phyloP scores from a whole-genome alignment of 2,888 invertebrate genomes.

The Limnephilus marmoratus region DNA sequence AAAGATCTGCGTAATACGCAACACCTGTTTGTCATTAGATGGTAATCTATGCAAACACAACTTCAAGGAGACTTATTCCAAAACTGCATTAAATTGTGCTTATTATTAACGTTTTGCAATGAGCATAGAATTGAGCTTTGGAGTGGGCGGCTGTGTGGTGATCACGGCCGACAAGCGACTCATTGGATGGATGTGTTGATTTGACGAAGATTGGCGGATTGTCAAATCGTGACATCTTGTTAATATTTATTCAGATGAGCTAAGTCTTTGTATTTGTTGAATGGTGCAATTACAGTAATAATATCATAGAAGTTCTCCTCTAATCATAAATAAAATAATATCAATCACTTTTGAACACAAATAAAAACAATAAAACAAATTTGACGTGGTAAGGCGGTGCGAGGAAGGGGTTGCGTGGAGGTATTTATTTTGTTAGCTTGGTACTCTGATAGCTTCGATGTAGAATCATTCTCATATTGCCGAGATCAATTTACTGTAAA shows the following conservation, averaged over 20 bases:
- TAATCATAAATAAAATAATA: not conserved
- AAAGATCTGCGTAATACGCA: slow-evolving; percentile 27
- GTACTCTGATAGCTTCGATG: not conserved
- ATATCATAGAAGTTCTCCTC: too few relatives aligned
- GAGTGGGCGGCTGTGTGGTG: not conserved
- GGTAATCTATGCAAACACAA: slow-evolving; percentile 41
- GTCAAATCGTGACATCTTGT: not conserved
- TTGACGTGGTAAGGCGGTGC: not conserved
- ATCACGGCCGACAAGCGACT: not conserved
- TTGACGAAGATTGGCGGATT: slow-evolving; percentile 2
- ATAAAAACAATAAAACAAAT: not conserved
- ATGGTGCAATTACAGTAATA: not conserved
- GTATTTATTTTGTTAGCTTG: not conserved
- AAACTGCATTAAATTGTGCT: slow-evolving; percentile 37
- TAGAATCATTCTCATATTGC: not conserved
- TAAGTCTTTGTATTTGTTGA: not conserved
- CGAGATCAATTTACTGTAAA: not conserved
- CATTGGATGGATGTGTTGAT: not conserved
- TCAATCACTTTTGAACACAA: not conserved
- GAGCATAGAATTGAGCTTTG: not conserved
- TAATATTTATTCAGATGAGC: not conserved
- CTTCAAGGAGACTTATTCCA: not conserved
- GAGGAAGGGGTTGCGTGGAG: not conserved
- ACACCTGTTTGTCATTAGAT: slow-evolving; percentile 53
- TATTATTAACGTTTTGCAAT: slow-evolving; percentile 9